phyloP scores from a whole-genome alignment of 1,140 invertebrate species.

The Conus betulinus region DNA sequence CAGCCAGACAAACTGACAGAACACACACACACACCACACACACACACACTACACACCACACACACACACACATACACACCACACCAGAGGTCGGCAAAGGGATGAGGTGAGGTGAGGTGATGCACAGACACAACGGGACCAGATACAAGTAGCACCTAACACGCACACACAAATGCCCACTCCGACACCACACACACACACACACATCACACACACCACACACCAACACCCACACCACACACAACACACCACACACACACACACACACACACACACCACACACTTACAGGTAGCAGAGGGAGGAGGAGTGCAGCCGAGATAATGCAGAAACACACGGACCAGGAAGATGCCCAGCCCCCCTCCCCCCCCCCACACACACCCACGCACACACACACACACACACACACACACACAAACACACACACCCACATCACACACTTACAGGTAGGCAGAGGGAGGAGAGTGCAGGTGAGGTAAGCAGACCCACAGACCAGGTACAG shows the following conservation, averaged over 20 bases:
- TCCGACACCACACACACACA: background rate
- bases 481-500: background rate
- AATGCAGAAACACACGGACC: constrained; percentile 21
- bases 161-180: background rate
- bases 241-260: background rate
- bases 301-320: too few species aligned
- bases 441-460: background rate
- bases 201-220: background rate
- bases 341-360: constrained; percentile 42
- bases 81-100: background rate
- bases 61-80: background rate
- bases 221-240: background rate
- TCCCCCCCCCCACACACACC: background rate
- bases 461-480: background rate
- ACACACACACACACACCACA: background rate
- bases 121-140: background rate
- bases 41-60: background rate
- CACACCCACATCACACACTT: background rate
- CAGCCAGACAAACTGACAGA: background rate
- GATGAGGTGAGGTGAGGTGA: background rate
- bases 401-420: background rate
- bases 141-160: background rate
- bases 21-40: background rate
- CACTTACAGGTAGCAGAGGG: background rate
- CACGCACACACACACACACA: background rate